Evolutionary conservation across 2,113 vertebrate genomes (phyloP).

Genomic region (Prochilodus magdalenae): DNA sequence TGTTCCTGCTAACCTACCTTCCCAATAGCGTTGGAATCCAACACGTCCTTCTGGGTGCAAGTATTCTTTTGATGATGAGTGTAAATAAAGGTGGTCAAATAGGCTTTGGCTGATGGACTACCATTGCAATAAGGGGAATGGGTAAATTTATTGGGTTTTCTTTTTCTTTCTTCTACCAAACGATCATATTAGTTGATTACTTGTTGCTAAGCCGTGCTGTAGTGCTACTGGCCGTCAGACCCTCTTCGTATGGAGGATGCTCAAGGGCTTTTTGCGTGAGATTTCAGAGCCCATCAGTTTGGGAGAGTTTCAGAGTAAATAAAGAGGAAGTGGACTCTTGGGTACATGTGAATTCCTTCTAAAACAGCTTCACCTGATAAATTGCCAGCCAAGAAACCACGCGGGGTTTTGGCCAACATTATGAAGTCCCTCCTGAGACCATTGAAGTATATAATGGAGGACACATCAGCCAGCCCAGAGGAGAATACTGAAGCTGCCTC

Average conservation of each 20-base stretch:
- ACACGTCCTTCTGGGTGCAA: too few relatives aligned
- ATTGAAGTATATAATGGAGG: slow-evolving; percentile 73
- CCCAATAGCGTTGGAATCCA: too few relatives aligned
- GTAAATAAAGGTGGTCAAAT: too few relatives aligned
- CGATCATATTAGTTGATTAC: neutral
- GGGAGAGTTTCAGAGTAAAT: slow-evolving; percentile 20
- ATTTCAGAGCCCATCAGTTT: neutral
- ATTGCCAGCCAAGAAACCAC: slow-evolving; percentile 19
- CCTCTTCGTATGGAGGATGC: neutral
- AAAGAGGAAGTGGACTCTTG: slow-evolving; percentile 14
- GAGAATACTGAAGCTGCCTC: slow-evolving; percentile 22
- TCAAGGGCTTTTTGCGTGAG: neutral
- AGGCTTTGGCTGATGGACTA: too few relatives aligned
- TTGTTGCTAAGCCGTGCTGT: neutral
- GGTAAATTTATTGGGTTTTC: neutral
- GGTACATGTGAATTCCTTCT: slow-evolving; percentile 14
- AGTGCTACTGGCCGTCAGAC: neutral
- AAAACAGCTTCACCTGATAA: slow-evolving; percentile 11
- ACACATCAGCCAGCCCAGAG: slow-evolving; percentile 53
- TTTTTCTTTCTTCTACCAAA: neutral
- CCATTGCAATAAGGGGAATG: too few relatives aligned
- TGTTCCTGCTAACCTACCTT: too few relatives aligned
- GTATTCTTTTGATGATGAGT: too few relatives aligned
- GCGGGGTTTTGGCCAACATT: slow-evolving; percentile 65
- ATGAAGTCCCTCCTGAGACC: slow-evolving; percentile 76